Conservation (phyloP, 2,888 invertebrate genomes). For the Campaea margaritaria region DNA sequence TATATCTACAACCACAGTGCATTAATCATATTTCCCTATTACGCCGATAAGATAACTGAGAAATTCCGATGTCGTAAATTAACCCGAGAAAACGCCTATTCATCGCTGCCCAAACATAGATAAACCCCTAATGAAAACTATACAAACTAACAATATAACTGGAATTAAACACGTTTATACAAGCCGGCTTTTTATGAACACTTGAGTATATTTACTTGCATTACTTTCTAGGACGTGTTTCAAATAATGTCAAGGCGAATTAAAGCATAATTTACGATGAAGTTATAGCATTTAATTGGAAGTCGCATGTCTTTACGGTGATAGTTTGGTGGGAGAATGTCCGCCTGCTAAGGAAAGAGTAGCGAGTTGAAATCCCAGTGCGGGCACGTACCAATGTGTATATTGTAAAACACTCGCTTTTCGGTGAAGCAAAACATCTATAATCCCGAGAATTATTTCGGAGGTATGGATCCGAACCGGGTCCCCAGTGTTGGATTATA, state of each 20-base stretch:
- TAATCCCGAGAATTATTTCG: too few species aligned
- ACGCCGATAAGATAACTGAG: not conserved
- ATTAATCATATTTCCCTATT: constrained; percentile 7
- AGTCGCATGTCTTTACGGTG: too few species aligned
- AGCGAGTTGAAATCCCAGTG: too few species aligned
- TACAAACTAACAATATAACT: constrained; percentile 13
- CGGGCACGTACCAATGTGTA: too few species aligned
- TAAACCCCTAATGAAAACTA: constrained; percentile 4
- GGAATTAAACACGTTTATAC: constrained; percentile 15
- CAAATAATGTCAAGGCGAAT: constrained; percentile 32
- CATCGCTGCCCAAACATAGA: constrained; percentile 11
- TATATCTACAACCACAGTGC: not conserved
- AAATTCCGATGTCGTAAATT: constrained; percentile 14
- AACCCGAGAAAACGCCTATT: constrained; percentile 13
- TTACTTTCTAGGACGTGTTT: constrained; percentile 26
- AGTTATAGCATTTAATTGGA: too few species aligned
- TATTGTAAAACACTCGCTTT: too few species aligned
- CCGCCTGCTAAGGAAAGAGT: too few species aligned
- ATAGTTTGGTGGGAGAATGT: too few species aligned
- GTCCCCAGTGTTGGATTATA: too few species aligned
- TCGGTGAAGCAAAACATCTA: too few species aligned
- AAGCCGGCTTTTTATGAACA: not conserved
- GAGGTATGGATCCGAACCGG: too few species aligned
- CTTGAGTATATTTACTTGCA: constrained; percentile 18
- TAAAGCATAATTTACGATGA: not conserved